phyloP scores from a whole-genome alignment of 2,113 vertebrate species.

The Erpornis zantholeuca region DNA sequence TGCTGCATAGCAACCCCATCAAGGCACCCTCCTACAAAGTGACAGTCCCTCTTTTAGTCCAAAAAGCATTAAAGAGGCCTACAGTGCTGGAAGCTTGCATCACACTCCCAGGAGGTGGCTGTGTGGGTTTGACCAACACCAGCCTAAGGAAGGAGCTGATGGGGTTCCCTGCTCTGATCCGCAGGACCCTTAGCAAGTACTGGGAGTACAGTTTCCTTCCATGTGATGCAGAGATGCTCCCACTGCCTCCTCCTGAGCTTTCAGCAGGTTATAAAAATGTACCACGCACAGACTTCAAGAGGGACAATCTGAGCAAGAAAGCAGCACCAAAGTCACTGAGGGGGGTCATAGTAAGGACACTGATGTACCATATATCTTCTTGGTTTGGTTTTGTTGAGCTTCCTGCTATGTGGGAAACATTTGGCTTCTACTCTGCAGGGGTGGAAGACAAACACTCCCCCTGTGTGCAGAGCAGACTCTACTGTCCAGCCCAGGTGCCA shows the following conservation, averaged over 20 bases:
- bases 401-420: not conserved
- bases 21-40: not conserved
- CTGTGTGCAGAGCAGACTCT: not conserved
- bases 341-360: not conserved
- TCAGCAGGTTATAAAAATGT: not conserved
- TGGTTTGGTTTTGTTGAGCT: not conserved
- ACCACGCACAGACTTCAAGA: not conserved
- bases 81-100: not conserved
- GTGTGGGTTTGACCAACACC: not conserved
- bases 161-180: not conserved
- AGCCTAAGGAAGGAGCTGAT: not conserved
- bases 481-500: not conserved
- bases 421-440: not conserved
- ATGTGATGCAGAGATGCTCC: not conserved
- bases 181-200: not conserved
- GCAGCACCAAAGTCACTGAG: not conserved
- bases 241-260: not conserved
- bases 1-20: not conserved
- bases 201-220: not conserved
- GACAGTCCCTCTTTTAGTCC: not conserved
- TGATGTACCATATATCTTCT: not conserved
- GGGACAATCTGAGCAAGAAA: not conserved
- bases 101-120: accelerated
- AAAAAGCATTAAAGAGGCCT: not conserved
- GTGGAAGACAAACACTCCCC: not conserved